A percentile compares a stretch with the other conserved stretches of the same genome.
These are phyloP conservation scores for Hydrolagus affinis DNA, from an alignment of 2,113 vertebrate genomes.

Conservation along the genomic window DNA sequence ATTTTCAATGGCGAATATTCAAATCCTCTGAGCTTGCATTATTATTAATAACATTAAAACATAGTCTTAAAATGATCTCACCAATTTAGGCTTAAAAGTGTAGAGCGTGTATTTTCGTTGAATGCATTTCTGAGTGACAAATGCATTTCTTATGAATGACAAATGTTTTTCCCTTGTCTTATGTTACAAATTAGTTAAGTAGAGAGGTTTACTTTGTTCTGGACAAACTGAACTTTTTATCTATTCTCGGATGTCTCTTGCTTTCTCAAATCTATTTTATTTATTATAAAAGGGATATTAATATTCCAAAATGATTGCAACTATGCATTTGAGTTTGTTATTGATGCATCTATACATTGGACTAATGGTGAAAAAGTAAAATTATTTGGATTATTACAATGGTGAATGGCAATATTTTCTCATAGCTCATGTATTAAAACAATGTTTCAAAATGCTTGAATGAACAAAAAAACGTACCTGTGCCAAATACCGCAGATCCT, in stretches of 20 bases:
- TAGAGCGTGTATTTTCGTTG: neutral
- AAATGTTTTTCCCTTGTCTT: too few relatives aligned
- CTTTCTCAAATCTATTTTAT: neutral
- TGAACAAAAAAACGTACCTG: conserved; percentile 12
- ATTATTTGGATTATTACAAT: conserved; percentile 16
- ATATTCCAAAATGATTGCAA: neutral
- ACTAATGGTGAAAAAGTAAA: neutral
- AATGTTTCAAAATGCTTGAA: neutral
- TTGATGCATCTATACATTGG: neutral
- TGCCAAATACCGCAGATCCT: neutral
- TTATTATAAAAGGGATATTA: neutral
- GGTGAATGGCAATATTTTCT: neutral
- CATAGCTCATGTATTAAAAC: neutral
- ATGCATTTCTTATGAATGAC: too few relatives aligned
- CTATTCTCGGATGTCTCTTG: neutral
- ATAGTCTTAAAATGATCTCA: neutral
- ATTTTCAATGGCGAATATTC: neutral
- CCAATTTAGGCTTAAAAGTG: neutral
- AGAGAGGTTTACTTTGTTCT: too few relatives aligned
- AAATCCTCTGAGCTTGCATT: neutral
- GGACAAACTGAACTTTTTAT: too few relatives aligned
- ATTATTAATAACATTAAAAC: neutral
- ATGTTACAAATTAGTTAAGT: too few relatives aligned
- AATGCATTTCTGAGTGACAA: too few relatives aligned
- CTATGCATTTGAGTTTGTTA: neutral